phyloP scores from a whole-genome alignment of 2,797 vertebrate genomes.

The Myripristis jacobus region DNA sequence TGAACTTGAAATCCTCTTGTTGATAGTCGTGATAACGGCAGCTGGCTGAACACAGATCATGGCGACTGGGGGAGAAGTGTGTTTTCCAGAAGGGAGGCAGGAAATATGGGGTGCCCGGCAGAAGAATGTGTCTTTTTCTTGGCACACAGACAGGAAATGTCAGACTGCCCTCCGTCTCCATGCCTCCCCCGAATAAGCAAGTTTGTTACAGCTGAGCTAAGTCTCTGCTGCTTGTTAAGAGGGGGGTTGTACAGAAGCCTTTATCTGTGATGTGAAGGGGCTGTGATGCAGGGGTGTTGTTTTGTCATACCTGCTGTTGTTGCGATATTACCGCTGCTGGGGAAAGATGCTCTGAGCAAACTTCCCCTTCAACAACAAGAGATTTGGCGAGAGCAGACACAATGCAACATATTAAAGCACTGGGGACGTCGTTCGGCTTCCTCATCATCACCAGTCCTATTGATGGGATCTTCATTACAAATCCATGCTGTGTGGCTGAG shows the following conservation, averaged over 20 bases:
- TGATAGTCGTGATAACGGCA: neutral
- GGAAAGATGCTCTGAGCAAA: neutral
- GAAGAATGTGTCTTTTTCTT: constrained; percentile 54
- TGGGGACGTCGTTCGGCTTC: no score
- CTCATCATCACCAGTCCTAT: no score
- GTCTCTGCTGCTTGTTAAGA: no score
- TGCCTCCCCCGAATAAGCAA: constrained; percentile 51
- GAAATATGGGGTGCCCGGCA: constrained; percentile 48
- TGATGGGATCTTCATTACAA: no score
- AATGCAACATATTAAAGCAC: no score
- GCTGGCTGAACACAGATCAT: neutral
- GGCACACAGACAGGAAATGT: constrained; percentile 63
- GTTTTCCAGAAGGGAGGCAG: constrained; percentile 49
- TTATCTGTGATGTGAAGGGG: neutral
- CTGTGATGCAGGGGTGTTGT: neutral
- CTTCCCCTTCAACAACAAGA: neutral
- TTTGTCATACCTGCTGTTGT: neutral
- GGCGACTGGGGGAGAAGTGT: constrained; percentile 9
- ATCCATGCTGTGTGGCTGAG: no score
- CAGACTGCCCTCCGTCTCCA: constrained; percentile 38
- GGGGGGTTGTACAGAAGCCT: neutral
- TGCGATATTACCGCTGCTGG: neutral
- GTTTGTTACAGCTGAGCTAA: constrained; percentile 11
- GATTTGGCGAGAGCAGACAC: no score
- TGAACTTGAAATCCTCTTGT: neutral